Percentiles rank a stretch among this genome's conserved stretches.
These are phyloP conservation scores for Hippoglossus hippoglossus DNA, from an alignment of 2,797 vertebrate species.

Conservation along the genomic window DNA sequence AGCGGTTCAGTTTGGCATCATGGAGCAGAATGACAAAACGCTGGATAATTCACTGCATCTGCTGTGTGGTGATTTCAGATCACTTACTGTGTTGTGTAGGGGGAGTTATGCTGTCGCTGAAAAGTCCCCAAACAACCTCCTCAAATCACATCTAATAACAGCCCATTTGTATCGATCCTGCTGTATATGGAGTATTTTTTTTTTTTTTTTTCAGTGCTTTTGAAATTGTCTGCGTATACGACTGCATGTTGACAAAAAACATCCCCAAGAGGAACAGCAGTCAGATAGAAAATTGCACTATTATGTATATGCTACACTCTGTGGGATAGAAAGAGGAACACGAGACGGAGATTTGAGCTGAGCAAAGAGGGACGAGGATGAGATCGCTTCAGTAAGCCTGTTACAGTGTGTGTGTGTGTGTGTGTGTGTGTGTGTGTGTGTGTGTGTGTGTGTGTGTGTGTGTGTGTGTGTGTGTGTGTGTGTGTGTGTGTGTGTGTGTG, in stretches of 20 bases:
- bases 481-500: constrained; percentile 6
- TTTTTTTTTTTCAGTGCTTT: constrained; percentile 23
- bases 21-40: constrained; percentile 43
- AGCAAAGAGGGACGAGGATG: constrained; percentile 35
- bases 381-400: constrained; percentile 56
- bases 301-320: constrained; percentile 21
- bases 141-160: constrained; percentile 53
- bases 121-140: constrained; percentile 57
- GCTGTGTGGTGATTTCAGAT: constrained; percentile 52
- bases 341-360: constrained; percentile 7
- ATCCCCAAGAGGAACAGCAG: constrained; percentile 20
- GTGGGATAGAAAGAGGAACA: constrained; percentile 28
- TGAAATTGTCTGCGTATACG: constrained; percentile 28
- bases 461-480: neutral
- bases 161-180: constrained; percentile 52
- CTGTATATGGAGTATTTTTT: constrained; percentile 22
- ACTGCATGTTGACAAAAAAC: constrained; percentile 32
- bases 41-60: constrained; percentile 39
- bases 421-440: neutral
- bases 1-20: constrained; percentile 18
- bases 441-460: no score
- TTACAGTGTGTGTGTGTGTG: constrained; percentile 16
- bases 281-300: constrained; percentile 2
- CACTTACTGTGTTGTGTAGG: constrained; percentile 40
- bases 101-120: constrained; percentile 57